These are phyloP conservation scores for Notolabrus celidotus DNA, from an alignment of 2,797 vertebrate genomes.

Conservation along the genomic window DNA sequence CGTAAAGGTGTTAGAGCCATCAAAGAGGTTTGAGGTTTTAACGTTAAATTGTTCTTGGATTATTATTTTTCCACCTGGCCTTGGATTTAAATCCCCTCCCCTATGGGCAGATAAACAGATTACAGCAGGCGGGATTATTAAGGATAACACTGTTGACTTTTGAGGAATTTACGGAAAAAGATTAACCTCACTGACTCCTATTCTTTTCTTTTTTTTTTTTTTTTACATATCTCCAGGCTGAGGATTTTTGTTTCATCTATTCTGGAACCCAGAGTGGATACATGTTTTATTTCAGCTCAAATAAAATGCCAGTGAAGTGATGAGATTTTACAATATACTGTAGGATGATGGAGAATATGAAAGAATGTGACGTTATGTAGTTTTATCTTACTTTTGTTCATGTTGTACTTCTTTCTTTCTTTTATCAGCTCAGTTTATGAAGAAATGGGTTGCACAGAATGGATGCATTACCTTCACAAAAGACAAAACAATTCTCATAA, in stretches of 20 bases:
- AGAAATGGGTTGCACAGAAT: neutral
- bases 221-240: slow-evolving; percentile 20
- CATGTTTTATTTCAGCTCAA: slow-evolving; percentile 7
- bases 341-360: neutral
- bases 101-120: slow-evolving; percentile 59
- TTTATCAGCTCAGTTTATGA: neutral
- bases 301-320: slow-evolving; percentile 4
- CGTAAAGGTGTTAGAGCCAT: neutral
- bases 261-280: neutral
- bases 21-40: slow-evolving; percentile 28
- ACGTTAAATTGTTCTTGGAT: slow-evolving; percentile 37
- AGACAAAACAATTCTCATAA: neutral
- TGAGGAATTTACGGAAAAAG: slow-evolving; percentile 50
- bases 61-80: slow-evolving; percentile 37
- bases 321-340: neutral
- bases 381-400: neutral
- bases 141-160: slow-evolving; percentile 61
- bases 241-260: slow-evolving; percentile 9
- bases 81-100: slow-evolving; percentile 49
- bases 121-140: slow-evolving; percentile 54
- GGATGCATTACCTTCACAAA: neutral
- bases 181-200: slow-evolving; percentile 47
- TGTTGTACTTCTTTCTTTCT: no score
- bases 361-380: neutral
- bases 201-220: slow-evolving; percentile 16